Conservation (phyloP, 2,888 invertebrate genomes). For the Macrophya annulata region DNA sequence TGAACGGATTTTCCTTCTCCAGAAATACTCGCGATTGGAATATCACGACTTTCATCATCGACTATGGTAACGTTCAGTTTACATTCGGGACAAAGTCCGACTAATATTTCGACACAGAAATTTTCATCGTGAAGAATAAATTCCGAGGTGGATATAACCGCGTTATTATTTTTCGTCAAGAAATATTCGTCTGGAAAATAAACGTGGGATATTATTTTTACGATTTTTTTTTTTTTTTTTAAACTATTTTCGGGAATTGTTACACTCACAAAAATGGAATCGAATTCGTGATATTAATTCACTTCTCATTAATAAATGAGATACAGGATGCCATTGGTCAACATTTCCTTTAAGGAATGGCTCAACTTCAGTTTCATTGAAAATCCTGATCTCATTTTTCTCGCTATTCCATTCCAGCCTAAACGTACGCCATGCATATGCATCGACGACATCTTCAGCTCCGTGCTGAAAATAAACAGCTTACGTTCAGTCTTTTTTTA, state of each 20-base stretch:
- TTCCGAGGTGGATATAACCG: conserved; percentile 60
- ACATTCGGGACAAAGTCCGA: conserved; percentile 67
- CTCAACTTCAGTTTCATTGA: neutral
- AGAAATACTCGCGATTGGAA: conserved; percentile 36
- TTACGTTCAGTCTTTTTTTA: no score
- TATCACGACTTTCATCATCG: neutral
- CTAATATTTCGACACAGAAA: conserved; percentile 65
- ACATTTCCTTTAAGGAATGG: neutral
- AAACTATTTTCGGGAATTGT: conserved; percentile 11
- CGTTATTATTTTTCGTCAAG: conserved; percentile 52
- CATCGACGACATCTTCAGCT: neutral
- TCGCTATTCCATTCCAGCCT: conserved; percentile 62
- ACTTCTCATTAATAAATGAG: conserved; percentile 60
- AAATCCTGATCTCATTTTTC: conserved; percentile 59
- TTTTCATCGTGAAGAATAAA: conserved; percentile 37
- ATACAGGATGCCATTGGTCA: neutral
- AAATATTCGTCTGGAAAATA: conserved; percentile 63
- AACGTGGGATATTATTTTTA: neutral
- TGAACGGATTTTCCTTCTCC: neutral
- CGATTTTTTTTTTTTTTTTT: no score
- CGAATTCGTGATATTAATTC: conserved; percentile 58
- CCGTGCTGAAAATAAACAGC: neutral
- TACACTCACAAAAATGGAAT: conserved; percentile 66
- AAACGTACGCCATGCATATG: conserved; percentile 67
- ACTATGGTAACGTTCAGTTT: conserved; percentile 59